Evolutionary conservation across 2,113 vertebrate species (phyloP).

Genomic region (Galemys pyrenaicus): DNA sequence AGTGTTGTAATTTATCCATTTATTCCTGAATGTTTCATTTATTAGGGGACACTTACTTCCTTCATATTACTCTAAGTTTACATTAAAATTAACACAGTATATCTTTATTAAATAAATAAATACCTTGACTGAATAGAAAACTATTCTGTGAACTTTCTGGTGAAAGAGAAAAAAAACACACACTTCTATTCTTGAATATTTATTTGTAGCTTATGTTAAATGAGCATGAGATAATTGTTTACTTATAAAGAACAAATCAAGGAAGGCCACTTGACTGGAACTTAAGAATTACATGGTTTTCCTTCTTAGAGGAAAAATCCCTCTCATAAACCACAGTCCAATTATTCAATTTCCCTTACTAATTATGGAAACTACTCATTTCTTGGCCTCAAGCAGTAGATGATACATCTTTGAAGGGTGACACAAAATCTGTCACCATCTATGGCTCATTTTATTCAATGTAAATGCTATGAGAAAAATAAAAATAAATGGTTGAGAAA

Average conservation of each 20-base stretch:
- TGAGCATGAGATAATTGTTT: slow-evolving; percentile 69
- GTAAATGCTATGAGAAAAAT: slow-evolving; percentile 70
- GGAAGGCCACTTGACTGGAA: slow-evolving; percentile 78
- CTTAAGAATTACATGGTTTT: slow-evolving; percentile 75
- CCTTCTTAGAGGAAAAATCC: slow-evolving; percentile 66
- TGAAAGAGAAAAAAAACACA: slow-evolving; percentile 16
- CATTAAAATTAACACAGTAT: slow-evolving; percentile 52
- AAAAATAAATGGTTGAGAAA: slow-evolving; percentile 80
- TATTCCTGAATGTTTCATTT: slow-evolving; percentile 40
- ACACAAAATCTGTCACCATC: slow-evolving; percentile 80
- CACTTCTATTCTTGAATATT: slow-evolving; percentile 43
- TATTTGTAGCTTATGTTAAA: slow-evolving; percentile 75
- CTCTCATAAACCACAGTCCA: slow-evolving; percentile 78
- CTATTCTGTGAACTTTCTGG: neutral
- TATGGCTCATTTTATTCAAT: slow-evolving; percentile 78
- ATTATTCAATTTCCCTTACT: slow-evolving; percentile 85
- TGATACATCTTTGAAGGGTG: slow-evolving; percentile 80
- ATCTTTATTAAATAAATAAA: slow-evolving; percentile 65
- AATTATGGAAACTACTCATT: slow-evolving; percentile 84
- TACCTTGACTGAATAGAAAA: neutral
- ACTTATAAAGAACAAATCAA: slow-evolving; percentile 79
- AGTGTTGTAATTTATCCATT: slow-evolving; percentile 45
- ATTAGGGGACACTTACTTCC: slow-evolving; percentile 8
- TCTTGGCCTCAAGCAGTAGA: slow-evolving; percentile 81
- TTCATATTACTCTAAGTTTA: slow-evolving; percentile 36